phyloP scores from a whole-genome alignment of 2,888 invertebrate genomes.

The Brachyopa scutellaris region DNA sequence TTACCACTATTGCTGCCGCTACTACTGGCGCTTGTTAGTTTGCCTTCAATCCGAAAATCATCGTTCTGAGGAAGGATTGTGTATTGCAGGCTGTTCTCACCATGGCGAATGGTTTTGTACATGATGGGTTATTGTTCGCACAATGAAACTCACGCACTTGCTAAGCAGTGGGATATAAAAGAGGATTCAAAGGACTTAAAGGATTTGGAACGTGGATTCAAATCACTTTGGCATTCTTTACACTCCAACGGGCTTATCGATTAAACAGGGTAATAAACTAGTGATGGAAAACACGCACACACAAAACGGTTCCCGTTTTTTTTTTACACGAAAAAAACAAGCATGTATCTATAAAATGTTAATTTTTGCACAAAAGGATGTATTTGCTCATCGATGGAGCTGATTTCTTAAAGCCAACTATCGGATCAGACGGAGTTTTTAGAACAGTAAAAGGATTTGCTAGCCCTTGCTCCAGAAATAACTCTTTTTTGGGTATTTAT shows the following conservation, averaged over 20 bases:
- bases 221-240: constrained; percentile 26
- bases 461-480: not conserved
- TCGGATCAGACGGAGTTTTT: not conserved
- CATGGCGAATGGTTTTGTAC: constrained; percentile 90
- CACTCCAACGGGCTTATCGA: constrained; percentile 39
- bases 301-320: constrained; percentile 20
- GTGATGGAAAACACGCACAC: not conserved
- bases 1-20: constrained; percentile 81
- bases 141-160: constrained; percentile 7
- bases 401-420: not conserved
- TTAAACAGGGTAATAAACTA: constrained; percentile 42
- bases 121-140: constrained; percentile 79
- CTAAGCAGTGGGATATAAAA: not conserved
- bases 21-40: constrained; percentile 83
- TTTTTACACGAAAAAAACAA: constrained; percentile 10
- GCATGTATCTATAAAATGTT: constrained; percentile 52
- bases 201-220: not conserved
- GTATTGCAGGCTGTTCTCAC: constrained; percentile 89
- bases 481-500: constrained; percentile 1
- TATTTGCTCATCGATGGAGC: not conserved
- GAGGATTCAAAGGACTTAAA: not conserved
- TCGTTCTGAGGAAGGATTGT: constrained; percentile 89
- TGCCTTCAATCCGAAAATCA: constrained; percentile 85
- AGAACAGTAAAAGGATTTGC: not conserved
- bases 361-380: constrained; percentile 18